These are phyloP conservation scores for Sula dactylatra DNA, from an alignment of 2,113 vertebrate species.

Conservation along the genomic window DNA sequence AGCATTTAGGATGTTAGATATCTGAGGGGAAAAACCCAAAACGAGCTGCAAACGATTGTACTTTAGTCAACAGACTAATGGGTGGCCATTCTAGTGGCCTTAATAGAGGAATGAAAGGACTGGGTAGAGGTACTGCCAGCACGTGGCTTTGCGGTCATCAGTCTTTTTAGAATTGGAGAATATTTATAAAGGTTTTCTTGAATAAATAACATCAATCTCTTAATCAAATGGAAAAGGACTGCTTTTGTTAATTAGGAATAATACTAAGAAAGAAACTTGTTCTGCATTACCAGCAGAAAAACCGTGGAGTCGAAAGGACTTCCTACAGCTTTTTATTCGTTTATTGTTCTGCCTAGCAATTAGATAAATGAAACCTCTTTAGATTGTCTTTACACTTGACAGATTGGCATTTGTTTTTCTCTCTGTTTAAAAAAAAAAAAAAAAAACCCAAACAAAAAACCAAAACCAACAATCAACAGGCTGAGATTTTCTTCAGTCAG, in stretches of 20 bases:
- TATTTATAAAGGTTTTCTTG: neutral
- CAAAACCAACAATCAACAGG: neutral
- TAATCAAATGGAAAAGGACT: neutral
- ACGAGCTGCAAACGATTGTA: neutral
- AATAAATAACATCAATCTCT: neutral
- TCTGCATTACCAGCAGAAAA: neutral
- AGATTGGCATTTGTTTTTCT: conserved; percentile 17
- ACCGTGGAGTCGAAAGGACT: neutral
- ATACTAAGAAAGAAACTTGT: neutral
- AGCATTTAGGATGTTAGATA: neutral
- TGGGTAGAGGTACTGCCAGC: neutral
- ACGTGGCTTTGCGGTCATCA: fast-evolving
- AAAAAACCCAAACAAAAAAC: too few species aligned
- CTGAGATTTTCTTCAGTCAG: neutral
- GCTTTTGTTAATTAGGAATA: neutral
- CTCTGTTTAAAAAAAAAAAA: neutral
- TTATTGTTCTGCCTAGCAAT: conserved; percentile 5
- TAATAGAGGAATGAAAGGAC: neutral
- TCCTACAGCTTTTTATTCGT: neutral
- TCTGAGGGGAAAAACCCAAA: neutral
- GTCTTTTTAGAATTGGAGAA: neutral
- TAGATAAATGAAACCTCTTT: conserved; percentile 10
- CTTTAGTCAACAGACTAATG: neutral
- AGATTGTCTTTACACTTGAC: neutral
- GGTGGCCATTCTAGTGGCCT: neutral